Evolutionary conservation across 2,797 vertebrate species (phyloP).

Genomic region (Acanthis flammea): DNA sequence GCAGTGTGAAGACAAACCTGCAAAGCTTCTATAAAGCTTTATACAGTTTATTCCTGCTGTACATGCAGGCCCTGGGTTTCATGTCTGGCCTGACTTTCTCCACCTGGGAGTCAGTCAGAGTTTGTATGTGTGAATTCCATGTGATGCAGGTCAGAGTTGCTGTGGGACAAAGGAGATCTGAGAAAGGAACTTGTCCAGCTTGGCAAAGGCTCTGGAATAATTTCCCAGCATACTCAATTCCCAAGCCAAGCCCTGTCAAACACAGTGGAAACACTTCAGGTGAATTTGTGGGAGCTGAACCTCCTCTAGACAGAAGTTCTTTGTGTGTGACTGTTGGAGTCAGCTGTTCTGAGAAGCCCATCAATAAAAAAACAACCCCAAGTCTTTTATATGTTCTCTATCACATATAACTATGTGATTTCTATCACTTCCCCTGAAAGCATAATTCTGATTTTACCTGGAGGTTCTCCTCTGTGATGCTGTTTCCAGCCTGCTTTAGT

Average conservation of each 20-base stretch:
- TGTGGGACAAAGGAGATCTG: background rate
- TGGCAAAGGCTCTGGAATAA: background rate
- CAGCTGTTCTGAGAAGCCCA: background rate
- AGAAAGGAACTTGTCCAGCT: background rate
- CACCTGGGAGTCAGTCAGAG: background rate
- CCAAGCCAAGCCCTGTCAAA: background rate
- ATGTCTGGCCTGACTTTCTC: background rate
- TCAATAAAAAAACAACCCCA: background rate
- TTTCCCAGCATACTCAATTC: background rate
- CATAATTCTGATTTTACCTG: background rate
- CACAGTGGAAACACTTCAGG: background rate
- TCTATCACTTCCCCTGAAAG: background rate
- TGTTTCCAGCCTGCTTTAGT: background rate
- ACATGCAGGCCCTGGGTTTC: rapidly evolving
- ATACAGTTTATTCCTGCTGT: background rate
- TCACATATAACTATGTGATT: rapidly evolving
- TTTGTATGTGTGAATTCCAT: background rate
- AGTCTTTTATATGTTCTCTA: background rate
- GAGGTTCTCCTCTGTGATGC: background rate
- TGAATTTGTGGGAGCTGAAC: background rate
- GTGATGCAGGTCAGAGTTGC: background rate
- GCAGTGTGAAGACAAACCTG: background rate
- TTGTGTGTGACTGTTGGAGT: background rate
- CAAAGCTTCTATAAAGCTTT: background rate
- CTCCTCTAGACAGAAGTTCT: background rate